phyloP scores from a whole-genome alignment of 2,113 vertebrate genomes.

The Myotis davidii region DNA sequence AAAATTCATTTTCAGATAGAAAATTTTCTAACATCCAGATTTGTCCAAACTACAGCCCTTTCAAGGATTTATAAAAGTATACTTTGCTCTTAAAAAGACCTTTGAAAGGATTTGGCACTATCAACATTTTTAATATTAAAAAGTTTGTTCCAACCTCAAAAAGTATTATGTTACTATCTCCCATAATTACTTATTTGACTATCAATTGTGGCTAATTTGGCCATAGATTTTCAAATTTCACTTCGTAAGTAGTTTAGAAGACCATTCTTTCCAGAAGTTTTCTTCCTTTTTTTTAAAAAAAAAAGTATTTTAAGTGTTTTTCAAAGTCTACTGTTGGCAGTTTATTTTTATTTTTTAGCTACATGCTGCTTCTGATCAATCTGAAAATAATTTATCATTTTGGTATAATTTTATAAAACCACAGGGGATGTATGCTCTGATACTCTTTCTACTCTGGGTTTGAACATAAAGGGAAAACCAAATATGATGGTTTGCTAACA shows the following conservation, averaged over 20 bases:
- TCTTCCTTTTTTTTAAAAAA: neutral
- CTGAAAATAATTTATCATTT: slow-evolving; percentile 10
- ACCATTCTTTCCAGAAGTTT: neutral
- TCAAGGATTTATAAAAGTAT: neutral
- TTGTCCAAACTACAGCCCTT: neutral
- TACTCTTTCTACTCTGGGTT: neutral
- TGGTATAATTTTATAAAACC: slow-evolving; percentile 28
- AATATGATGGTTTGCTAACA: neutral
- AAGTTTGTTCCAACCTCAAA: neutral
- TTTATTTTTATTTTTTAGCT: neutral
- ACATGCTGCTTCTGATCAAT: neutral
- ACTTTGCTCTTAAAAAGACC: slow-evolving; percentile 19
- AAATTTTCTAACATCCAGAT: neutral
- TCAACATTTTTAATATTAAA: slow-evolving; percentile 15
- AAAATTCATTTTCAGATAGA: slow-evolving; percentile 17
- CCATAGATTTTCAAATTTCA: slow-evolving; percentile 24
- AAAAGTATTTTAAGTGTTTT: neutral
- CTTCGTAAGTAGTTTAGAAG: slow-evolving; percentile 41
- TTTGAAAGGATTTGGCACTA: neutral
- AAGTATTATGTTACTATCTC: neutral
- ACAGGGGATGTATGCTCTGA: neutral
- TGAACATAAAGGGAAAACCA: neutral
- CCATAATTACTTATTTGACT: slow-evolving; percentile 6
- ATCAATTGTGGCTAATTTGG: slow-evolving; percentile 48
- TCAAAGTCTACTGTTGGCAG: neutral